Evolutionary conservation across 1,140 invertebrate genomes (phyloP).

Genomic region (Drosophila chauvacae): DNA sequence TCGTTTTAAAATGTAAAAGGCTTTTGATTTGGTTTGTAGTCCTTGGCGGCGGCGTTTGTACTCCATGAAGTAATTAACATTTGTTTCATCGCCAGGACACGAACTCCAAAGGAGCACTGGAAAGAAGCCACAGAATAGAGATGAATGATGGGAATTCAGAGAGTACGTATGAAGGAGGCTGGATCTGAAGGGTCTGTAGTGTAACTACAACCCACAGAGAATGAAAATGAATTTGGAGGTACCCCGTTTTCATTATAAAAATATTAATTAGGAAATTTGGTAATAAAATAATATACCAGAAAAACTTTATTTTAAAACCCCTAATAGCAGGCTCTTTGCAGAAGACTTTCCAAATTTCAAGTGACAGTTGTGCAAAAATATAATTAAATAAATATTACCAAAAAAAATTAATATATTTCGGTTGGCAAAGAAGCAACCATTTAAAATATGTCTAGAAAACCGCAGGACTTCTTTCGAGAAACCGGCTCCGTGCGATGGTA

Average conservation of each 20-base stretch:
- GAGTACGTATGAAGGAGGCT: background rate
- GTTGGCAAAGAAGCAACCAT: background rate
- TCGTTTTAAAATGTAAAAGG: slow-evolving; percentile 66
- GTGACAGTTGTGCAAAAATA: background rate
- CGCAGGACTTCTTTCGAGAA: background rate
- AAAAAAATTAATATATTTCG: background rate
- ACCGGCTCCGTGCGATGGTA: slow-evolving; percentile 44
- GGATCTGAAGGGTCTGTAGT: background rate
- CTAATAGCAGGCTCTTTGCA: background rate
- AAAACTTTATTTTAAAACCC: no score
- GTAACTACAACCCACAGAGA: background rate
- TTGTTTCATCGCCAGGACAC: slow-evolving; percentile 41
- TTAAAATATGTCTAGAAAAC: slow-evolving; percentile 15
- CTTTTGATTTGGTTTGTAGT: slow-evolving; percentile 56
- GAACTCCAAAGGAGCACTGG: background rate
- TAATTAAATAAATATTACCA: background rate
- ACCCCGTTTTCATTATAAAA: background rate
- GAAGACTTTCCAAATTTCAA: slow-evolving; percentile 16
- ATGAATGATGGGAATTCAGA: background rate
- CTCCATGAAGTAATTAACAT: slow-evolving; percentile 61
- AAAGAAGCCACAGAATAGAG: background rate
- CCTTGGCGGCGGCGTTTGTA: slow-evolving; percentile 33
- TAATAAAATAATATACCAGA: background rate
- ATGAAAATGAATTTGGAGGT: background rate
- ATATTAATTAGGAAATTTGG: no score